Conservation (phyloP, 2,797 vertebrate genomes). For the Rhyacichthys aspro region DNA sequence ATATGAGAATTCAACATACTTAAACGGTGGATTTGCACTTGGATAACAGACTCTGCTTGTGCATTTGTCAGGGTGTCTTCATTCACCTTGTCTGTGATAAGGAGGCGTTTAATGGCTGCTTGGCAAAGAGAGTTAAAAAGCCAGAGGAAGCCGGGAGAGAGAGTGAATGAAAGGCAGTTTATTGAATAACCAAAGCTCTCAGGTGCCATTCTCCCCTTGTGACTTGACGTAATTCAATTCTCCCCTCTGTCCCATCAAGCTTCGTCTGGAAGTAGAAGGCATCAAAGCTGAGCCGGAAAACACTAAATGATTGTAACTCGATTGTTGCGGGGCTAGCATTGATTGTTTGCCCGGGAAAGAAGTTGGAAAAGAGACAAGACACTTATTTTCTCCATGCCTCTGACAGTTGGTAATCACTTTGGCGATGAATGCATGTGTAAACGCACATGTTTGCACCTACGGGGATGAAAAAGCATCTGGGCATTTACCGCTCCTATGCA, state of each 20-base stretch:
- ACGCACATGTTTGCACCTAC: constrained; percentile 48
- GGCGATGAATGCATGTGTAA: constrained; percentile 30
- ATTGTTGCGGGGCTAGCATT: constrained; percentile 74
- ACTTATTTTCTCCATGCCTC: constrained; percentile 68
- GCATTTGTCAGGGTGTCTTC: constrained; percentile 15
- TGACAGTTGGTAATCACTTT: constrained; percentile 58
- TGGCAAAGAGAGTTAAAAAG: constrained; percentile 41
- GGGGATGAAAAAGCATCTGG: constrained; percentile 24
- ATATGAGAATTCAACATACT: neutral
- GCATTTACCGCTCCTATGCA: constrained; percentile 19
- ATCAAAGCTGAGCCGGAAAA: constrained; percentile 75
- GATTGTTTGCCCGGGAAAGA: constrained; percentile 75
- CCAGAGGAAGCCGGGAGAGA: constrained; percentile 32
- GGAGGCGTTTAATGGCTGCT: constrained; percentile 43
- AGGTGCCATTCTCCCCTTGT: constrained; percentile 69
- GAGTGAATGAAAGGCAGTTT: constrained; percentile 70
- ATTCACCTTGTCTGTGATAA: constrained; percentile 48
- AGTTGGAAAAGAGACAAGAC: constrained; percentile 70
- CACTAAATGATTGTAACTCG: constrained; percentile 77
- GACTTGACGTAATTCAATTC: constrained; percentile 77
- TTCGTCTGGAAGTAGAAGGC: constrained; percentile 63
- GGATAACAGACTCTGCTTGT: constrained; percentile 41
- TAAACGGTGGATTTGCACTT: constrained; percentile 16
- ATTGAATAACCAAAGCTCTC: constrained; percentile 77
- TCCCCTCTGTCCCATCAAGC: constrained; percentile 60